Evolutionary conservation across 2,113 vertebrate species (phyloP).

Genomic region (Anguilla rostrata): DNA sequence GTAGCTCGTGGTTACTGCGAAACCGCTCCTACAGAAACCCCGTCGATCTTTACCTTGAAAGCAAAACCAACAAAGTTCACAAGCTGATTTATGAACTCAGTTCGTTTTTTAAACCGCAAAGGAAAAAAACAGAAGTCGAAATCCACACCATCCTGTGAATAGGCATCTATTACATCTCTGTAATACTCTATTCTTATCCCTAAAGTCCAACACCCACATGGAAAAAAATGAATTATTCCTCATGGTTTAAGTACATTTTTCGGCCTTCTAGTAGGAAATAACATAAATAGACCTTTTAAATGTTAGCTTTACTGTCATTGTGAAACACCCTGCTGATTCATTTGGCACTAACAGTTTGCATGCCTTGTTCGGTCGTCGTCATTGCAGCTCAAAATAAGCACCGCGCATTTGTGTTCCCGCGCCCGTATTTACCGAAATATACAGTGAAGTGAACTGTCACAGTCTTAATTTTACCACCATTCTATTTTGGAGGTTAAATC

Average conservation of each 20-base stretch:
- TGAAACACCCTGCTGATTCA: constrained; percentile 3
- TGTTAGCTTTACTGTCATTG: not conserved
- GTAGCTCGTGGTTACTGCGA: constrained; percentile 64
- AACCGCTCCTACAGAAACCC: constrained; percentile 57
- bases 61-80: constrained; percentile 66
- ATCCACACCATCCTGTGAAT: constrained; percentile 66
- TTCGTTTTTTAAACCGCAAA: constrained; percentile 63
- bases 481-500: not conserved
- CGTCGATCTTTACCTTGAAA: constrained; percentile 66
- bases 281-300: not conserved
- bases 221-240: constrained; percentile 56
- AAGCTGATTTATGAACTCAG: constrained; percentile 73
- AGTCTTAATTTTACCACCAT: not conserved
- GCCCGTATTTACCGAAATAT: not conserved
- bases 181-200: constrained; percentile 68
- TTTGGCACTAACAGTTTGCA: not conserved
- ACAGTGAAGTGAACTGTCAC: not conserved
- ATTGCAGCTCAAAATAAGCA: not conserved
- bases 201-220: constrained; percentile 41
- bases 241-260: constrained; percentile 44
- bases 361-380: no score
- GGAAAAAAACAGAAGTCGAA: constrained; percentile 55
- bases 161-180: constrained; percentile 66
- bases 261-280: constrained; percentile 5
- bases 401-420: not conserved